These are phyloP conservation scores for Conopomorpha cramerella DNA, from an alignment of 1,140 invertebrate genomes.

Conservation along the genomic window DNA sequence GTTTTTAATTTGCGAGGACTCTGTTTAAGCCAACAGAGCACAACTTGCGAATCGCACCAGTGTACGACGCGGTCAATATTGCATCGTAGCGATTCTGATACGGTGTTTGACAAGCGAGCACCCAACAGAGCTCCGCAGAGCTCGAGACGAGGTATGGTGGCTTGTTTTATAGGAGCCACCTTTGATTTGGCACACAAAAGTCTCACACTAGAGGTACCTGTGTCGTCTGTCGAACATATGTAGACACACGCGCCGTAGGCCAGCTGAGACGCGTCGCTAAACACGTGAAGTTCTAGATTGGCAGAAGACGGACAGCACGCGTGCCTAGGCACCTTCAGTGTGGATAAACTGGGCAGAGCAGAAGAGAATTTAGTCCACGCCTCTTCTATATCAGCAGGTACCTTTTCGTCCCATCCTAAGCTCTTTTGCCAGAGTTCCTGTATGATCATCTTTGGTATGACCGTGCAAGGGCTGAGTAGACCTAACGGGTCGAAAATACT, in stretches of 20 bases:
- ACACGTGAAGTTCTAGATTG: not conserved
- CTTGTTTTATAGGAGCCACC: conserved; percentile 22
- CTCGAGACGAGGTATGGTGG: conserved; percentile 16
- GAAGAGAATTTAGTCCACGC: not conserved
- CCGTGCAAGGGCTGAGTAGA: conserved; percentile 9
- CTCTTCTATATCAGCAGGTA: conserved; percentile 6
- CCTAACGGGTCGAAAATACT: conserved; percentile 20
- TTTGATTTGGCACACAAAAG: conserved; percentile 19
- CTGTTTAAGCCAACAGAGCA: not conserved
- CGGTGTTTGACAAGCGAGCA: conserved; percentile 6
- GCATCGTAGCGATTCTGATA: conserved; percentile 7
- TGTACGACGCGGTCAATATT: too few relatives aligned
- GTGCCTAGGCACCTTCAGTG: conserved; percentile 2
- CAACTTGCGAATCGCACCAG: too few relatives aligned
- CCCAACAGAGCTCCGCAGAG: conserved; percentile 12
- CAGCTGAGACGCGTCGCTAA: conserved; percentile 9
- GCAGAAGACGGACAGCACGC: not conserved
- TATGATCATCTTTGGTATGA: conserved; percentile 16
- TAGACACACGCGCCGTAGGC: conserved; percentile 6
- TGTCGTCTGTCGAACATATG: conserved; percentile 4
- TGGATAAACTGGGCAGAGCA: conserved; percentile 2
- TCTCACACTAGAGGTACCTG: conserved; percentile 1
- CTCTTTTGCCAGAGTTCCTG: conserved; percentile 15
- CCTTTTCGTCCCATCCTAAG: conserved; percentile 14
- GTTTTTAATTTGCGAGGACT: conserved; percentile 3